Evolutionary conservation across 2,888 invertebrate genomes (phyloP), one percentile per base, ranked within the genome.

Genomic region (Calliphora vomitoria): DNA sequence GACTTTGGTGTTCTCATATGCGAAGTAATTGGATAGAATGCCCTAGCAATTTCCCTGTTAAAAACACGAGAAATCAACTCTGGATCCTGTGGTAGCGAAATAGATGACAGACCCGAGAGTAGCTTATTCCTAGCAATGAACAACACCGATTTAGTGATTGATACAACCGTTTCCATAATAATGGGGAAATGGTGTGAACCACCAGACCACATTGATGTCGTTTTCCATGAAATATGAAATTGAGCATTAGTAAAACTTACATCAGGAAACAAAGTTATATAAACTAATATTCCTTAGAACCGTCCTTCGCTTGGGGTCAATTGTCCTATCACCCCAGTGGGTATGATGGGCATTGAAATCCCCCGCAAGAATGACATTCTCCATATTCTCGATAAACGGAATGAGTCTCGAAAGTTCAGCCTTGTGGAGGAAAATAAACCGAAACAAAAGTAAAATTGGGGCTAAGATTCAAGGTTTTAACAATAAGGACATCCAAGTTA

Each of bases 311-410:
- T 25, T 25, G 11, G 64, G 50, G 13, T 44, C 41, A 15, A 35
- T 31, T 15, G 53, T 3, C 13, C 18, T 20, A 13, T 76, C 64
- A 50, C 76, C 66, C 66, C 76, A 76, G 20, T 66, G 11, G 25
- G 38, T 47, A 4, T 64, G 76, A 50, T 44, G 47, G 31, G 76
- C 64, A 50, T 75, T 75, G 20, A 62, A 75, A 18, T 75, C 75
- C 18, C 74, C 20, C 5, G 35, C 31, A 5, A 60, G 41, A 18
- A 74, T 74, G 1, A 47, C 47, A 62, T 75, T 75, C 0, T 15
- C 4, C 47, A 60, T 60, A n/a, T 35, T 64, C n/a, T 31, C 53
- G 20, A 64, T 15, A 66, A 64, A 76, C 11, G 47, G 38, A 8
- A 79, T 18, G 3, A 78, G 20, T 10, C 66, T 41, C 6, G 41